Base-by-base conservation (phyloP, 1,140 invertebrate species). In the Pseudomyrmex gracilis region DNA sequence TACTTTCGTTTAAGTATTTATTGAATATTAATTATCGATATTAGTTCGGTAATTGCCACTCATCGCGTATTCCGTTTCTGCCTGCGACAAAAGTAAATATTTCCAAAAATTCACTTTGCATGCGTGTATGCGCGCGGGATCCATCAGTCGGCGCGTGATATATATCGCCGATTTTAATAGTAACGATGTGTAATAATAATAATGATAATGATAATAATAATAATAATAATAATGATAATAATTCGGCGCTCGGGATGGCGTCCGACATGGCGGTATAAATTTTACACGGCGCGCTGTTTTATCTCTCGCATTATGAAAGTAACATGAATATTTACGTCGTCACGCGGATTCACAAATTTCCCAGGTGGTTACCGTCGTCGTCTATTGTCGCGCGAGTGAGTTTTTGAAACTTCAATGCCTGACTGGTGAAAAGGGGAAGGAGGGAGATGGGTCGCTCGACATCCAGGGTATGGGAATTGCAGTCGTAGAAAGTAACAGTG, bases 11-110 rank as follows among this genome's bases (percentile, higher is more conserved):
- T 83, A 61, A 70, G 34, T 77, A 58, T 77, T 83, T 60, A 76
- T 83, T 71, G 80, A 51, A 47, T 83, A 77, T 86, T 86, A 71
- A 86, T 80, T 70, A 57, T 76, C 78, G 57, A 70, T 86, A 66
- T 80, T 78, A 78, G 76, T 78, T 80, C 53, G 47, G 13, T 67
- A 64, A 80, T 43, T 53, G 58, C 47, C 61, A 53, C 53, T 80
- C 76, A 71, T 80, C 49, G 22, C 66, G 45, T 60, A 80, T 80
- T 80, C 76, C n/a, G 66, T 80, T 80, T 80, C 12, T 24, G 34
- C 20, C 67, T 66, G 20, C 57, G 43, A 49, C 15, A 51, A 80
- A 49, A 80, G 66, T 57, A 43, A 20, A 45, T 22, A 70, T 80
- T 70, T 58, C 53, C 51, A 70, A 80, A 80, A 80, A 70, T 80